Percentiles rank a stretch among this genome's conserved stretches.
Conservation (phyloP, 2,113 vertebrate species). For the Centrocercus urophasianus region DNA sequence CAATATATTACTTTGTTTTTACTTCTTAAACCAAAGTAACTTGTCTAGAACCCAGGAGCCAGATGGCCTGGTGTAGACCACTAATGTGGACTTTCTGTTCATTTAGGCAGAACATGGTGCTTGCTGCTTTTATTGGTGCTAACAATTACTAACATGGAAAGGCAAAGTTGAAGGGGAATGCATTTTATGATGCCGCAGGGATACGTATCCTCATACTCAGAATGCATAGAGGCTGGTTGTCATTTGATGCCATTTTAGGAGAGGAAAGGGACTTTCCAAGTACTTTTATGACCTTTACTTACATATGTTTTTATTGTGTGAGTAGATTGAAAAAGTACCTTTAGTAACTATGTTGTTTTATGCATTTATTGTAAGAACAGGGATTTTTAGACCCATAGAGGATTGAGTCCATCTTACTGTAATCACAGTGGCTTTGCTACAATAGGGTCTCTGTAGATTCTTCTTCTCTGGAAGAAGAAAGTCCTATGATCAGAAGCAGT, state of each 20-base stretch:
- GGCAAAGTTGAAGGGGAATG: neutral
- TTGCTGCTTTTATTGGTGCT: neutral
- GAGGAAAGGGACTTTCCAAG: neutral
- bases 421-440: neutral
- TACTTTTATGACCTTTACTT: neutral
- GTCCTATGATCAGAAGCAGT: neutral
- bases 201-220: neutral
- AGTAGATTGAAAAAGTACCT: neutral
- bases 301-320: neutral
- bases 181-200: neutral
- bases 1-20: neutral
- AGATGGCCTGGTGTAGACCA: neutral
- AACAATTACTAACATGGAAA: neutral
- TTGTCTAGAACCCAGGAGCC: neutral
- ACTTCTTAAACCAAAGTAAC: neutral
- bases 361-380: neutral
- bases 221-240: neutral
- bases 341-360: neutral
- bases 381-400: rapidly evolving
- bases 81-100: neutral
- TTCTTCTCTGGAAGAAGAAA: neutral
- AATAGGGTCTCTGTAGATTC: neutral
- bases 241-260: neutral
- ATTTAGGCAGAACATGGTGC: neutral
- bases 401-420: neutral